These are phyloP conservation scores for Coregonus suidteri DNA, from an alignment of 2,797 vertebrate genomes.

Conservation along the genomic window DNA sequence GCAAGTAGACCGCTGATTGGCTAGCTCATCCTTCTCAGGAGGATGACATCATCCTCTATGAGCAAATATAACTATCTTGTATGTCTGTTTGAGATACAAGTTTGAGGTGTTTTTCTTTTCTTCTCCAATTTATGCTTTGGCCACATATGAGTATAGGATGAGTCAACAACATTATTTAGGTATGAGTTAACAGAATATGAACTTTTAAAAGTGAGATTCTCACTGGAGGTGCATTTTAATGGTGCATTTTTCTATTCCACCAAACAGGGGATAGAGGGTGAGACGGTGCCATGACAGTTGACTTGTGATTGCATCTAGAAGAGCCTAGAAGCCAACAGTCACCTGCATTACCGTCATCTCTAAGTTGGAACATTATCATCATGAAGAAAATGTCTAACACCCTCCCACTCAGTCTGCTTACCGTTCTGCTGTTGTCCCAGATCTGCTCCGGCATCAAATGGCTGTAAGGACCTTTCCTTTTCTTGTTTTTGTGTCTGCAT, in stretches of 20 bases:
- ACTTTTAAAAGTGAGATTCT: too few relatives aligned
- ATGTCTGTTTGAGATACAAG: too few relatives aligned
- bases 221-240: too few relatives aligned
- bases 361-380: constrained; percentile 60
- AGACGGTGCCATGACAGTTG: constrained; percentile 59
- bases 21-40: too few relatives aligned
- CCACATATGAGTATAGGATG: too few relatives aligned
- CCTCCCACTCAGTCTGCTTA: constrained; percentile 80
- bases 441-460: constrained; percentile 94
- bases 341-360: constrained; percentile 52
- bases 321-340: constrained; percentile 51
- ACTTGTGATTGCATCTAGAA: constrained; percentile 52
- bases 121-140: too few relatives aligned
- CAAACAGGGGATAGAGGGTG: constrained; percentile 51
- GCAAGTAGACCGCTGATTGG: too few relatives aligned
- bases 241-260: constrained; percentile 22
- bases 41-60: too few relatives aligned
- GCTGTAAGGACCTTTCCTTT: constrained; percentile 86
- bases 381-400: constrained; percentile 82
- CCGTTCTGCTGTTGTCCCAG: constrained; percentile 85
- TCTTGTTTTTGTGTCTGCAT: not conserved
- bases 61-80: too few relatives aligned
- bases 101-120: too few relatives aligned
- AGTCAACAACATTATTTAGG: too few relatives aligned
- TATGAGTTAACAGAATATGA: too few relatives aligned